Evolutionary conservation across 2,888 invertebrate species (phyloP).

Genomic region (Iselma pallidipennis): DNA sequence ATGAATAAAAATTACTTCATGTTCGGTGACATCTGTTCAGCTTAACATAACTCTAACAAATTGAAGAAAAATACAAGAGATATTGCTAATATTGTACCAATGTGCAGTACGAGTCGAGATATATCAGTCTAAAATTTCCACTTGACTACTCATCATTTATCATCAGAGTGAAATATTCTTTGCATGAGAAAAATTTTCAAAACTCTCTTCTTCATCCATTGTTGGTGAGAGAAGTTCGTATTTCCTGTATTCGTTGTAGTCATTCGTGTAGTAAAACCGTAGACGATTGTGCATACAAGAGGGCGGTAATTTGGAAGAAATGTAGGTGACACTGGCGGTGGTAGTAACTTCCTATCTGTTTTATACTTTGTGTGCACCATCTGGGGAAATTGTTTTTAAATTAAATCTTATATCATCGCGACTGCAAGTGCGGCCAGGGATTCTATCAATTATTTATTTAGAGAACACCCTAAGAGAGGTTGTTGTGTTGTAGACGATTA

Average conservation of each 20-base stretch:
- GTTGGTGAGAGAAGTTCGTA: neutral
- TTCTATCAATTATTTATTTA: slow-evolving; percentile 51
- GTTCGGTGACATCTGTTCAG: neutral
- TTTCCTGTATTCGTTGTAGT: no score
- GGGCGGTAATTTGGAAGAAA: slow-evolving; percentile 7
- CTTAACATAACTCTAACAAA: neutral
- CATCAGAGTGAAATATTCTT: neutral
- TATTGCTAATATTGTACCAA: slow-evolving; percentile 1
- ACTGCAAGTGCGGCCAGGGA: slow-evolving; percentile 44
- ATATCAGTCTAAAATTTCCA: neutral
- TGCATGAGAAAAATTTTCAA: no score
- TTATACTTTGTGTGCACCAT: slow-evolving; percentile 30
- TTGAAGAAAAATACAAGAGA: neutral
- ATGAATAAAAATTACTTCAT: neutral
- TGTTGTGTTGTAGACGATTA: slow-evolving; percentile 12
- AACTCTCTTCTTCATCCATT: neutral
- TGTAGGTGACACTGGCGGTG: neutral
- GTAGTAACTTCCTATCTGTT: slow-evolving; percentile 3
- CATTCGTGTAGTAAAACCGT: neutral
- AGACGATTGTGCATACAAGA: slow-evolving; percentile 5
- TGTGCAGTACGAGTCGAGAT: neutral
- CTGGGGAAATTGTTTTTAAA: slow-evolving; percentile 49
- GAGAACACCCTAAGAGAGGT: slow-evolving; percentile 36
- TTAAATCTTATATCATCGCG: slow-evolving; percentile 47
- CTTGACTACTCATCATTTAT: neutral